Percentiles rank a stretch among this genome's conserved stretches.
Conservation (phyloP, 2,888 invertebrate species). For the Priocnemis perturbator region DNA sequence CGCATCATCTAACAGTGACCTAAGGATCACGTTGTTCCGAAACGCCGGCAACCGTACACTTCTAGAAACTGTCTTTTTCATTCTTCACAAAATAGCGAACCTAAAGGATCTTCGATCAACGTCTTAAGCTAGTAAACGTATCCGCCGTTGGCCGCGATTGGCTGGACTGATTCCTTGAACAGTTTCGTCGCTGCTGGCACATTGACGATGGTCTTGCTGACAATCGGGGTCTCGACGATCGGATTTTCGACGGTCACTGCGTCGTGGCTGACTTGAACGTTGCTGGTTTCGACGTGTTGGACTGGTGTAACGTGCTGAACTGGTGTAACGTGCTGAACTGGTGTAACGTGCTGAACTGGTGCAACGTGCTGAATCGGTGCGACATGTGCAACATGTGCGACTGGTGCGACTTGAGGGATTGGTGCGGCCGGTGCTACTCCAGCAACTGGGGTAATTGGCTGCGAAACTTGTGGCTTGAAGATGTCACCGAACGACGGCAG, state of each 20-base stretch:
- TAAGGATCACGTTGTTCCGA: too few species aligned
- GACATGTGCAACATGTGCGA: too few species aligned
- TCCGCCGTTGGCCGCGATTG: slow-evolving; percentile 62
- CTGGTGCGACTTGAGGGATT: too few species aligned
- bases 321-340: background rate
- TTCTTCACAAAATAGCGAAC: too few species aligned
- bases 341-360: background rate
- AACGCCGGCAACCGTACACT: too few species aligned
- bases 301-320: background rate
- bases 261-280: slow-evolving; percentile 22
- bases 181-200: slow-evolving; percentile 1
- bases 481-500: too few species aligned
- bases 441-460: too few species aligned
- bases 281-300: background rate
- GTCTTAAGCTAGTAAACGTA: slow-evolving; percentile 62
- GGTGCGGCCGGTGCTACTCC: too few species aligned
- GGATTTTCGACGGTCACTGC: slow-evolving; percentile 47
- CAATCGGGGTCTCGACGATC: background rate
- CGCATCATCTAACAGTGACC: background rate
- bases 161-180: slow-evolving; percentile 48
- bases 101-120: background rate
- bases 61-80: too few species aligned
- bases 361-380: background rate
- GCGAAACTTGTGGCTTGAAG: background rate
- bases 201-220: slow-evolving; percentile 2